Percentiles rank a stretch among this genome's conserved stretches.
Conservation (phyloP, 2,113 vertebrate species). For the Tapirus terrestris region DNA sequence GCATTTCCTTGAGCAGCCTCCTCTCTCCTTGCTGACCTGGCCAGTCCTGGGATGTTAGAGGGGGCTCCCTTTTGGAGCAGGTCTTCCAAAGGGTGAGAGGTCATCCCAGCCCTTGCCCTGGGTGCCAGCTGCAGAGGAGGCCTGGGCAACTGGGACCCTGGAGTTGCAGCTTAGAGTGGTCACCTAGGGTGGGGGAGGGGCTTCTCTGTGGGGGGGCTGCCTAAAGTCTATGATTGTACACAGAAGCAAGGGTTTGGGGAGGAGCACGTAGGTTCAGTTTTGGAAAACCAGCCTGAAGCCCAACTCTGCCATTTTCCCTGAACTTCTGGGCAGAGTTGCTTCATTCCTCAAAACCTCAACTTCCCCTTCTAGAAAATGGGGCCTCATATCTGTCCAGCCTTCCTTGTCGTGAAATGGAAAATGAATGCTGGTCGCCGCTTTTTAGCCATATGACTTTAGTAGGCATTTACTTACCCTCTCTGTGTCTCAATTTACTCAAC, state of each 20-base stretch:
- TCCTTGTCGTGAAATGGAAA: background rate
- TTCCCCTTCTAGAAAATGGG: background rate
- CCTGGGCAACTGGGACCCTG: background rate
- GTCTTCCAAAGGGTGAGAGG: background rate
- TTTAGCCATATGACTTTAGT: background rate
- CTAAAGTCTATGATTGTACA: accelerated
- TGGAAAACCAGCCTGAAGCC: background rate
- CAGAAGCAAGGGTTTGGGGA: background rate
- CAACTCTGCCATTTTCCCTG: background rate
- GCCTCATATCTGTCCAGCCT: background rate
- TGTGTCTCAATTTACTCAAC: background rate
- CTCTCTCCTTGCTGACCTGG: background rate
- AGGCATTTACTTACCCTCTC: background rate
- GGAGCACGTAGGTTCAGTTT: background rate
- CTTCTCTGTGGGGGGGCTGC: background rate
- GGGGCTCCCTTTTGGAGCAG: background rate
- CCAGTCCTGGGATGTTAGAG: background rate
- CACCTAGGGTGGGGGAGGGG: background rate
- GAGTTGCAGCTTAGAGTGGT: background rate
- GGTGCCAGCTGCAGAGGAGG: background rate
- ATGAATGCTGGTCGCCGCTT: background rate
- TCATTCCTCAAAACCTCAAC: background rate
- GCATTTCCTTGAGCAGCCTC: background rate
- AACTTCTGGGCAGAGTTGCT: background rate
- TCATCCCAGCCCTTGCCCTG: background rate